phyloP scores from a whole-genome alignment of 1,140 invertebrate genomes.

The Coenobita brevimanus region DNA sequence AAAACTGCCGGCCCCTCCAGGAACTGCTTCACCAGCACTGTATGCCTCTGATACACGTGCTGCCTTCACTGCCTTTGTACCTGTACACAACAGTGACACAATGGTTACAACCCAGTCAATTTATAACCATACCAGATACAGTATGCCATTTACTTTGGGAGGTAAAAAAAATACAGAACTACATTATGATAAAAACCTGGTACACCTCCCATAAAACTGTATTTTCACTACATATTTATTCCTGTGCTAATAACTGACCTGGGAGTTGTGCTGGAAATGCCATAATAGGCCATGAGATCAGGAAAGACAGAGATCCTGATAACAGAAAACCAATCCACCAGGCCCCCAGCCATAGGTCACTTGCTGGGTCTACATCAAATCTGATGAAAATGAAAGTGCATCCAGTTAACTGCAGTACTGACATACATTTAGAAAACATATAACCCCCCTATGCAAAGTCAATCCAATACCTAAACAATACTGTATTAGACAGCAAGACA shows the following conservation, averaged over 20 bases:
- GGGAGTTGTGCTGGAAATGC: conserved; percentile 83
- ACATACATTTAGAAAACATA: no score
- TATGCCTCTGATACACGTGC: conserved; percentile 40
- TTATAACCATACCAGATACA: no score
- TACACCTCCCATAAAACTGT: not conserved
- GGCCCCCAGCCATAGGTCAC: conserved; percentile 84
- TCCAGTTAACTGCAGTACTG: no score
- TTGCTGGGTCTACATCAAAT: not conserved
- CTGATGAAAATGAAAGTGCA: not conserved
- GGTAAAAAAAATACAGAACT: no score
- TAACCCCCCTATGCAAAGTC: no score
- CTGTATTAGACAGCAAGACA: no score
- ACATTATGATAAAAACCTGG: no score
- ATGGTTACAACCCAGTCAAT: no score
- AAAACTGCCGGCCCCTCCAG: conserved; percentile 74
- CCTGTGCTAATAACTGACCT: not conserved
- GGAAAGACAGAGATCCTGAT: conserved; percentile 84
- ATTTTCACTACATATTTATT: not conserved
- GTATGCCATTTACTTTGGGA: no score
- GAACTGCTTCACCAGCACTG: not conserved
- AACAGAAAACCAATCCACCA: conserved; percentile 96
- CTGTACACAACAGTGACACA: conserved; percentile 73
- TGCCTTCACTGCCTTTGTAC: conserved; percentile 79
- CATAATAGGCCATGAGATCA: conserved; percentile 90
- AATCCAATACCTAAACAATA: no score